phyloP scores from a whole-genome alignment of 2,888 invertebrate genomes.

The Sesia apiformis region DNA sequence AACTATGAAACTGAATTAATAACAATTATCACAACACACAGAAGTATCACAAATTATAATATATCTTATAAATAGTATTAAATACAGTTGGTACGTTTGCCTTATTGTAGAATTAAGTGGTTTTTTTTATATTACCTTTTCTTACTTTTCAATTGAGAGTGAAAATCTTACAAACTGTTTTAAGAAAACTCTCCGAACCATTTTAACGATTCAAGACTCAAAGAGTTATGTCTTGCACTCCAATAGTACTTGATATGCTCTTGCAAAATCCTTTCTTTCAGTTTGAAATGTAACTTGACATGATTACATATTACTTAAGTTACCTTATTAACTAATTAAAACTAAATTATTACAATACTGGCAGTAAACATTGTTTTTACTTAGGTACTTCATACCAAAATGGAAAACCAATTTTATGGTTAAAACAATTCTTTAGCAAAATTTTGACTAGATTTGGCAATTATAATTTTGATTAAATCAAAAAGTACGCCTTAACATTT shows the following conservation, averaged over 20 bases:
- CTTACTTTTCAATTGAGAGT: neutral
- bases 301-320: neutral
- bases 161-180: too few species aligned
- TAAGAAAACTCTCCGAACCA: too few species aligned
- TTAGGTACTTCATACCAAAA: constrained; percentile 1
- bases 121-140: neutral
- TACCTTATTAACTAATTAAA: neutral
- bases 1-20: neutral
- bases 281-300: neutral
- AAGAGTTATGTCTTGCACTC: too few species aligned
- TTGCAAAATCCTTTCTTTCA: neutral
- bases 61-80: constrained; percentile 8
- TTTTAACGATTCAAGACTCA: too few species aligned
- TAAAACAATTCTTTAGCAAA: constrained; percentile 5
- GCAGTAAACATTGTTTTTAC: neutral
- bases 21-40: constrained; percentile 48
- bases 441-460: constrained; percentile 30
- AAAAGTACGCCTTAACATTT: constrained; percentile 7
- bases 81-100: constrained; percentile 8
- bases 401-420: neutral
- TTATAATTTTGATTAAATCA: constrained; percentile 8
- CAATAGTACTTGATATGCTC: too few species aligned
- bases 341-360: neutral
- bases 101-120: too few species aligned
- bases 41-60: constrained; percentile 46